Evolutionary conservation across 1,140 invertebrate species (phyloP).

Genomic region (Liolophura sinensis): DNA sequence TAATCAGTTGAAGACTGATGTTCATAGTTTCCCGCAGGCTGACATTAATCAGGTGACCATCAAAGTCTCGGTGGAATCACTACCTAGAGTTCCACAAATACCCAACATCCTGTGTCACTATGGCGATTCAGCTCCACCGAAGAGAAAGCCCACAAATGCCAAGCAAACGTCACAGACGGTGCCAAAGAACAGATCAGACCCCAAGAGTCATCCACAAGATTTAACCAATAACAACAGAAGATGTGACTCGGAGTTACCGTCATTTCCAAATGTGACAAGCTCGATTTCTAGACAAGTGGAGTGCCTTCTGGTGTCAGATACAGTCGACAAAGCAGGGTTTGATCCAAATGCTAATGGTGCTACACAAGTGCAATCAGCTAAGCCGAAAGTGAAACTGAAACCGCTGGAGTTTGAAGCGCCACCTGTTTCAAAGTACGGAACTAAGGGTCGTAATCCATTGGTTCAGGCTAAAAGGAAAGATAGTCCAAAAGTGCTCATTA

Average conservation of each 20-base stretch:
- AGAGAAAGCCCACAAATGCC: not conserved
- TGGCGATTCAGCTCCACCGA: not conserved
- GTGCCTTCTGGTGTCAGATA: no score
- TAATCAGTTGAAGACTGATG: constrained; percentile 66
- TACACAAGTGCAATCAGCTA: no score
- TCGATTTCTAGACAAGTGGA: no score
- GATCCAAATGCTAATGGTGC: no score
- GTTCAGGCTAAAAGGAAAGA: constrained; percentile 24
- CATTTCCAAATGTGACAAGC: no score
- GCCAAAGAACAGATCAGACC: no score
- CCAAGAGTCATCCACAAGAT: no score
- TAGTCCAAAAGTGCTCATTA: constrained; percentile 46
- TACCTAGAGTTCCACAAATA: constrained; percentile 29
- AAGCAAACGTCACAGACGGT: no score
- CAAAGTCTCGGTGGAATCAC: constrained; percentile 25
- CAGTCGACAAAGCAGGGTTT: no score
- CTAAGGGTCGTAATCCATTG: not conserved
- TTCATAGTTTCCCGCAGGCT: constrained; percentile 83
- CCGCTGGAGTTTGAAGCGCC: not conserved
- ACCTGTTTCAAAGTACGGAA: not conserved
- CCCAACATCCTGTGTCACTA: constrained; percentile 21
- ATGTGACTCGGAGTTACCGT: no score
- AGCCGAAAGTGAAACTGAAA: no score
- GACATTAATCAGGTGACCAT: constrained; percentile 38
- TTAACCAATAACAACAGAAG: no score